These are phyloP conservation scores for Zaprionus obscuricornis DNA, from an alignment of 2,888 invertebrate genomes.

Conservation along the genomic window DNA sequence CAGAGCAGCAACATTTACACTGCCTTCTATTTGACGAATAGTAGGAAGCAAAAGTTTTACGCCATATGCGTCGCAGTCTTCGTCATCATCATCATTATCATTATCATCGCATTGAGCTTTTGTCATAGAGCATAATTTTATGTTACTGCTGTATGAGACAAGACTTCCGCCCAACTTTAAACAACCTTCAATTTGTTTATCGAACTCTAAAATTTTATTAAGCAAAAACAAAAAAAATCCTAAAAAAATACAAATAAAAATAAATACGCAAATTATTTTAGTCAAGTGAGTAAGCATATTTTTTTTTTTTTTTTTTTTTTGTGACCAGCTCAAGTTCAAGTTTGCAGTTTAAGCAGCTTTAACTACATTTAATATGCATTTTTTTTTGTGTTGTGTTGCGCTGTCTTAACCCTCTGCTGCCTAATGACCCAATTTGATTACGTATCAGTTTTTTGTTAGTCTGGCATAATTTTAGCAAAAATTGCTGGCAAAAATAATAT, in stretches of 20 bases:
- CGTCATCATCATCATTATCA: slow-evolving; percentile 7
- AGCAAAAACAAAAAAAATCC: too few relatives aligned
- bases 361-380: too few relatives aligned
- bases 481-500: too few relatives aligned
- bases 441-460: slow-evolving; percentile 1
- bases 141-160: slow-evolving; percentile 61
- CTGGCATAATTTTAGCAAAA: slow-evolving; percentile 8
- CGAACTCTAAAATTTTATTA: slow-evolving; percentile 75
- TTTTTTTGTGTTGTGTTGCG: too few relatives aligned
- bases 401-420: slow-evolving; percentile 20
- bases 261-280: too few relatives aligned
- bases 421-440: slow-evolving; percentile 65
- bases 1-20: too few relatives aligned
- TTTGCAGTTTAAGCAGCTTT: too few relatives aligned
- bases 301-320: neutral
- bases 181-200: slow-evolving; percentile 80
- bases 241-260: too few relatives aligned
- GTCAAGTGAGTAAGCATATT: neutral
- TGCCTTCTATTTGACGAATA: too few relatives aligned
- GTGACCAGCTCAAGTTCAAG: neutral
- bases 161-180: slow-evolving; percentile 27
- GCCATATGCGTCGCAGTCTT: neutral
- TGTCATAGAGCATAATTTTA: slow-evolving; percentile 29
- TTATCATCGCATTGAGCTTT: slow-evolving; percentile 3
- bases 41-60: too few relatives aligned